Percentiles rank a stretch among this genome's conserved stretches.
Evolutionary conservation across 1,140 invertebrate genomes (phyloP).

Genomic region (Pseudomyrmex concolor): DNA sequence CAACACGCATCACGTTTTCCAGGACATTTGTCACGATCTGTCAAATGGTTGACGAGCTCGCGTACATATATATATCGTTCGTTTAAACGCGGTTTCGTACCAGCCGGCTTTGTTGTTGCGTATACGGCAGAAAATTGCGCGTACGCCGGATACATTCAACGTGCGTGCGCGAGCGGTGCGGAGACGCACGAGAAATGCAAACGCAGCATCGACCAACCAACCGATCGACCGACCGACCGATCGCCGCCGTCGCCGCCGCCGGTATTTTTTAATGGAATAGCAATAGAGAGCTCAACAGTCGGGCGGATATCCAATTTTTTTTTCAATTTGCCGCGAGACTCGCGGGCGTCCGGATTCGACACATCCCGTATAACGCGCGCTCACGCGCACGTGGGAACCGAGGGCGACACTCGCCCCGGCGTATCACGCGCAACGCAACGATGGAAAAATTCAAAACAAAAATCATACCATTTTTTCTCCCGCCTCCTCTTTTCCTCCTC

Average conservation of each 20-base stretch:
- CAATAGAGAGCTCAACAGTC: constrained; percentile 70
- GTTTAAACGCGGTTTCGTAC: no score
- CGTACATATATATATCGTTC: constrained; percentile 29
- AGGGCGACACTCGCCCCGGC: constrained; percentile 11
- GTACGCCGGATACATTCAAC: constrained; percentile 36
- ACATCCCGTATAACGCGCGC: constrained; percentile 62
- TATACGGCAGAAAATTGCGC: constrained; percentile 36
- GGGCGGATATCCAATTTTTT: constrained; percentile 69
- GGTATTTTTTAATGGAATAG: constrained; percentile 76
- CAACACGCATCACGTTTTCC: constrained; percentile 66
- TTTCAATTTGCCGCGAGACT: constrained; percentile 64
- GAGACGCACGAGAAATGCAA: constrained; percentile 20
- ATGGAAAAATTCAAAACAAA: constrained; percentile 40
- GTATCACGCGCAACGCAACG: constrained; percentile 1
- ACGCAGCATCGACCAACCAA: constrained; percentile 8
- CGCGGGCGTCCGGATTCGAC: constrained; percentile 59
- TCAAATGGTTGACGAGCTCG: constrained; percentile 55
- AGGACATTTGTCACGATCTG: constrained; percentile 39
- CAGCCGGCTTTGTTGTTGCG: neutral
- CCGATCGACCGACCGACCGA: no score
- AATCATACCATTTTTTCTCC: neutral
- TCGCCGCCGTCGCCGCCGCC: constrained; percentile 63
- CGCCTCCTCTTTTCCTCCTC: neutral
- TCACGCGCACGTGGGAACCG: constrained; percentile 42
- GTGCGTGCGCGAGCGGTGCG: neutral